phyloP scores from a whole-genome alignment of 1,140 invertebrate genomes.

The Drosophila repleta region DNA sequence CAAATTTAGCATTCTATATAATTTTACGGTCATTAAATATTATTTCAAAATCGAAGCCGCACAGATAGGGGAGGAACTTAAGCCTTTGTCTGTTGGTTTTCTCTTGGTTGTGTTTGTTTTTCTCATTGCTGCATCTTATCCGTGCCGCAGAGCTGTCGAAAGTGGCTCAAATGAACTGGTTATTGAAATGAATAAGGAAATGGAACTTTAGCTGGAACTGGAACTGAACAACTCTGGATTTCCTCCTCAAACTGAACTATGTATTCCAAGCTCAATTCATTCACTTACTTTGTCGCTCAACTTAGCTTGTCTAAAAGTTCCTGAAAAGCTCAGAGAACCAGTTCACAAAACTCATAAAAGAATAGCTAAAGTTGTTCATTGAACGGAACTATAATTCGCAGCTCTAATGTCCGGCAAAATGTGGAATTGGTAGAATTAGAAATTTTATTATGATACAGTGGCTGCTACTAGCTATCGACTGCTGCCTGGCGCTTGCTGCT shows the following conservation, averaged over 20 bases:
- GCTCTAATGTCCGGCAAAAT: constrained; percentile 50
- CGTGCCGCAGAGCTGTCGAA: neutral
- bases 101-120: constrained; percentile 32
- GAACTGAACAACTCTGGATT: too few relatives aligned
- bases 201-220: too few relatives aligned
- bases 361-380: neutral
- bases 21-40: constrained; percentile 82
- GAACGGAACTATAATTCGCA: neutral
- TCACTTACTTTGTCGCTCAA: neutral
- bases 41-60: constrained; percentile 73
- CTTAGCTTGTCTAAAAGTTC: neutral
- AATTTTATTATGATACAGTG: constrained; percentile 77
- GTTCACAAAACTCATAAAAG: neutral
- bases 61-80: constrained; percentile 34
- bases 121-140: neutral
- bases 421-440: constrained; percentile 73
- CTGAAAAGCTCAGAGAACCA: too few relatives aligned
- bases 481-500: neutral
- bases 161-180: neutral
- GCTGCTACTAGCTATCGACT: constrained; percentile 8
- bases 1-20: constrained; percentile 67
- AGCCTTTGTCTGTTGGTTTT: constrained; percentile 60
- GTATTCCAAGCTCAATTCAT: too few relatives aligned
- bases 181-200: neutral
- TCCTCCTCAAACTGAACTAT: too few relatives aligned